These are phyloP conservation scores for Megalopta genalis DNA, from an alignment of 1,140 invertebrate genomes.

Conservation along the genomic window DNA sequence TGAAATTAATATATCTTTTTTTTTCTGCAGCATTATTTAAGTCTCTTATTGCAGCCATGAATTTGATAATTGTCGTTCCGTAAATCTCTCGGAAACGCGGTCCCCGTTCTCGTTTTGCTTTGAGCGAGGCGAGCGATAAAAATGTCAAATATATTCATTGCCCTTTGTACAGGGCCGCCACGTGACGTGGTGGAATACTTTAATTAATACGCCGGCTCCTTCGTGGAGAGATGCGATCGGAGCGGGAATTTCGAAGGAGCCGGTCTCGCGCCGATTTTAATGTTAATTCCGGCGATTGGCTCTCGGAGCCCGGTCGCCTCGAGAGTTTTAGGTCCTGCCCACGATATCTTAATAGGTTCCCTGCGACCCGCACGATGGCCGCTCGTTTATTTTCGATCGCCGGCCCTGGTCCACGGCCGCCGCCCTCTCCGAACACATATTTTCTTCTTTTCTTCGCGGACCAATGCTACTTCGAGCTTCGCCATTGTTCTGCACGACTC, in stretches of 20 bases:
- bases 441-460: neutral
- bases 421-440: neutral
- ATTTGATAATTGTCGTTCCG: too few species aligned
- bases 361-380: conserved; percentile 64
- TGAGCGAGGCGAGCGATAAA: conserved; percentile 47
- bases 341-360: conserved; percentile 78
- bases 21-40: too few species aligned
- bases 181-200: conserved; percentile 29
- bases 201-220: conserved; percentile 54
- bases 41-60: too few species aligned
- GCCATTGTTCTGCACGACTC: too few species aligned
- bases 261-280: conserved; percentile 39
- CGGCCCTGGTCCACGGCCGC: neutral
- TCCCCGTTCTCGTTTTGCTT: neutral
- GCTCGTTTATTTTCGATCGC: conserved; percentile 44
- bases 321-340: conserved; percentile 67
- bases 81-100: conserved; percentile 1
- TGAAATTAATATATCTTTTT: too few species aligned
- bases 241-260: conserved; percentile 51
- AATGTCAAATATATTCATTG: conserved; percentile 61
- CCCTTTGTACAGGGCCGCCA: conserved; percentile 6
- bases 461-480: too few species aligned
- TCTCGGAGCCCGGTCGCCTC: conserved; percentile 35
- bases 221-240: conserved; percentile 14
- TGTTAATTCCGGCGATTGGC: conserved; percentile 73